Percentiles rank a stretch among this genome's conserved stretches.
Evolutionary conservation across 2,113 vertebrate genomes (phyloP).

Genomic region (Burhinus oedicnemus): DNA sequence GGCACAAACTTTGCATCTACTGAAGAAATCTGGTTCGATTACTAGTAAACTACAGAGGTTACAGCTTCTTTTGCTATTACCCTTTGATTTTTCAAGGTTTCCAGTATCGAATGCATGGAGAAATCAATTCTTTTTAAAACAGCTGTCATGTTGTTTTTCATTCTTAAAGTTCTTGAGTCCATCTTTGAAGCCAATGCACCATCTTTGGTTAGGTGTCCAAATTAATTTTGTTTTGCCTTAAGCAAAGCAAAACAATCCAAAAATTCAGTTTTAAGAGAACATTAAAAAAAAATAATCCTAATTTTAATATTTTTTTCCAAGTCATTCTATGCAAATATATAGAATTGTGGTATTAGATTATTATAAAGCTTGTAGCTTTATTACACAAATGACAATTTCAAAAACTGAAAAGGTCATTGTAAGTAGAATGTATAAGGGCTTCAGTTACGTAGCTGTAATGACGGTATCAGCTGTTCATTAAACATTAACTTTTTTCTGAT

Average conservation of each 20-base stretch:
- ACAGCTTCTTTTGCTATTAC: conserved; percentile 12
- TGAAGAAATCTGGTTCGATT: neutral
- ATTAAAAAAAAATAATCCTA: neutral
- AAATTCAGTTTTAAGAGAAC: neutral
- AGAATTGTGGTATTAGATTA: neutral
- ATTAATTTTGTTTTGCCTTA: neutral
- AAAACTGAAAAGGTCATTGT: neutral
- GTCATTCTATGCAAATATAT: neutral
- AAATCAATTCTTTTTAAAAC: conserved; percentile 56
- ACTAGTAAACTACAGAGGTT: neutral
- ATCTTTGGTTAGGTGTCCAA: neutral
- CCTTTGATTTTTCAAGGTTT: conserved; percentile 57
- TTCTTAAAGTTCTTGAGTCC: neutral
- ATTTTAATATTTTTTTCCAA: neutral
- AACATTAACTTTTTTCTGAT: neutral
- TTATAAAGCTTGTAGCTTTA: neutral
- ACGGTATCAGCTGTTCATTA: neutral
- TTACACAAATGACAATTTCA: neutral
- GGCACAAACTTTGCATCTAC: neutral
- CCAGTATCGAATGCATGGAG: neutral
- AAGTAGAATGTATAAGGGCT: rapidly evolving
- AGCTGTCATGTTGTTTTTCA: neutral
- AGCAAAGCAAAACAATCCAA: neutral
- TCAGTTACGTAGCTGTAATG: neutral
- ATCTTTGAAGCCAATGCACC: neutral